Conservation (phyloP, 53 echinoderm and acorn worm genomes). For the Henricia sp. region DNA sequence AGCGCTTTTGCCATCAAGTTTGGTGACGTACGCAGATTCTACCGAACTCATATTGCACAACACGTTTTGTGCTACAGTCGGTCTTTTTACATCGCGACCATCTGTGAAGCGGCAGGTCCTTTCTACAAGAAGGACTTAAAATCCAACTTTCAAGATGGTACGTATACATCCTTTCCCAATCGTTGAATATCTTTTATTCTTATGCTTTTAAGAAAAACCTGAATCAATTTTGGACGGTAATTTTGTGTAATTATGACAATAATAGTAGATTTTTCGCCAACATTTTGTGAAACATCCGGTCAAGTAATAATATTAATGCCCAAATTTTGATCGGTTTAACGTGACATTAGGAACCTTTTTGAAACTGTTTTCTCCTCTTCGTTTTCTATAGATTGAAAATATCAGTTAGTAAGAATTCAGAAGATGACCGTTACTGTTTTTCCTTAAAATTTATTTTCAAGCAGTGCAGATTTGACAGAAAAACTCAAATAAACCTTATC, state of each 20-base stretch:
- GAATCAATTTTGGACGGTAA: neutral
- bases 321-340: too few species aligned
- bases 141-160: slow-evolving; percentile 90
- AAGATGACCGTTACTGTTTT: too few species aligned
- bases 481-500: too few species aligned
- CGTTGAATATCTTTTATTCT: slow-evolving; percentile 36
- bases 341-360: too few species aligned
- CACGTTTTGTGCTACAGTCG: neutral
- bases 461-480: too few species aligned
- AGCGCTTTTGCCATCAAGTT: too few species aligned
- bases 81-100: slow-evolving; percentile 55
- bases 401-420: too few species aligned
- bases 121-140: slow-evolving; percentile 59
- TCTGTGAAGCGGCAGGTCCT: slow-evolving; percentile 35
- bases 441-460: too few species aligned
- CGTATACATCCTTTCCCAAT: slow-evolving; percentile 68
- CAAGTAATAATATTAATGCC: too few species aligned
- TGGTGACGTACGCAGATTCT: too few species aligned
- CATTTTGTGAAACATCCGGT: neutral
- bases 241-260: neutral
- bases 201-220: neutral
- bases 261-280: neutral
- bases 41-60: slow-evolving; percentile 23
- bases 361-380: too few species aligned
- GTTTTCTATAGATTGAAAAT: too few species aligned